Evolutionary conservation across 2,888 invertebrate species (phyloP).

Genomic region (Drosophila tripunctata): DNA sequence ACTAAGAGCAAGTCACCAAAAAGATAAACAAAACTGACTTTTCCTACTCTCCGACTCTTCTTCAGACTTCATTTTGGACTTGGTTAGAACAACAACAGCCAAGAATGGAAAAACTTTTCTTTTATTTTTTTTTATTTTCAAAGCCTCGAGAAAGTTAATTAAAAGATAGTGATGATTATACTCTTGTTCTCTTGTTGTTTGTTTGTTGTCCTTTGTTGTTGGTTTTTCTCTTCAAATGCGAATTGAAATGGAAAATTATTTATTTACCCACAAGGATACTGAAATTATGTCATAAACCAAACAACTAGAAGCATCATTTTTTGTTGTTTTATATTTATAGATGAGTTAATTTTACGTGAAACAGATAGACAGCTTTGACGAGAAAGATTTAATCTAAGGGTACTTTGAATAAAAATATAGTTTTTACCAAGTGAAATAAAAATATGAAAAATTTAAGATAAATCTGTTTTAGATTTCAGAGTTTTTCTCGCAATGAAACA

Average conservation of each 20-base stretch:
- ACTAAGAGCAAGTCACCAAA: slow-evolving; percentile 54
- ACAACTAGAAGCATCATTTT: no score
- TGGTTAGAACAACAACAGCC: slow-evolving; percentile 32
- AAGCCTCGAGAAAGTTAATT: slow-evolving; percentile 49
- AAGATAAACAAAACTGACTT: slow-evolving; percentile 56
- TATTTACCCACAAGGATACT: slow-evolving; percentile 4
- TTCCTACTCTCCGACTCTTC: neutral
- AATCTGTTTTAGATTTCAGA: neutral
- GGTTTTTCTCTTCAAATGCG: slow-evolving; percentile 9
- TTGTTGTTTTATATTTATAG: no score
- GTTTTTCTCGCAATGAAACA: no score
- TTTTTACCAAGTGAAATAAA: no score
- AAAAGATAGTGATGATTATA: slow-evolving; percentile 55
- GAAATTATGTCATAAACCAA: slow-evolving; percentile 22
- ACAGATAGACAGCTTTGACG: neutral
- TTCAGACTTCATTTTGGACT: neutral
- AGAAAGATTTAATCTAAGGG: neutral
- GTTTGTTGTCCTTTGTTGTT: neutral
- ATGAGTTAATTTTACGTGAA: slow-evolving; percentile 5
- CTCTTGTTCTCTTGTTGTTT: slow-evolving; percentile 2
- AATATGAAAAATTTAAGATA: no score
- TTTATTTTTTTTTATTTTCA: slow-evolving; percentile 12
- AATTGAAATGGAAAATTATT: slow-evolving; percentile 33
- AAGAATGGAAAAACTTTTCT: slow-evolving; percentile 12
- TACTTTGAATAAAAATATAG: neutral